Evolutionary conservation across 2,888 invertebrate genomes (phyloP), one percentile per base, ranked within the genome.

Genomic region (Dermolepida albohirtum): DNA sequence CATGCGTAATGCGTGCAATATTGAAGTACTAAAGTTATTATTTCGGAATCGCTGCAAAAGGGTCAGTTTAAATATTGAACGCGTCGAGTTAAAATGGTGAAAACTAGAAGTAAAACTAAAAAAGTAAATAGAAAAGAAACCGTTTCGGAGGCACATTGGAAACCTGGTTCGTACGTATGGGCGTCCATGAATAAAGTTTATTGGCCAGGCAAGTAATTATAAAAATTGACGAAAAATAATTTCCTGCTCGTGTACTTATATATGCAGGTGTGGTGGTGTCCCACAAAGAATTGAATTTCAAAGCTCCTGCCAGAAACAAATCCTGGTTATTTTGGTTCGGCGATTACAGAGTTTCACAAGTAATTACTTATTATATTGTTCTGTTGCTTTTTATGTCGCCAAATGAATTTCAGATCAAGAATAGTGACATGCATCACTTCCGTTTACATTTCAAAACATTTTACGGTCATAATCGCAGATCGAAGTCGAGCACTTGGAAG

Each of bases 261-360:
- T 22, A 22, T 52, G 14, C 14, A 66, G 66, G 55, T 16, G 40
- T 66, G 11, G 49, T 57, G 17, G 55, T 57, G 11, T 41, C 7
- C 39, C 54, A 66, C 40, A 57, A 51, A 41, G 66, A 66, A n/a
- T 17, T 66, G n/a, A 14, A 41, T 12, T 50, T 66, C 14, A 50
- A 66, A 16, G 66, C 40, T 10, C 34, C 66, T 6, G 12, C 7
- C 2, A 17, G 14, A 12, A 41, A 41, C 22, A 66, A 59, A 29
- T 39, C 51, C n/a, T 66, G 66, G 66, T 44, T 71, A 44, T 69
- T 69, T 49, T 71, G 71, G 71, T 65, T 67, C 44, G 67, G 67
- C 1, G 71, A 71, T 49, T 57, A 67, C 50, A 62, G 69, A 55
- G 62, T 67, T 12, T 65, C 71, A 6, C 11, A 64, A 54, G 71